These are phyloP conservation scores for Cyprinella venusta DNA, from an alignment of 2,797 vertebrate genomes.

Conservation along the genomic window DNA sequence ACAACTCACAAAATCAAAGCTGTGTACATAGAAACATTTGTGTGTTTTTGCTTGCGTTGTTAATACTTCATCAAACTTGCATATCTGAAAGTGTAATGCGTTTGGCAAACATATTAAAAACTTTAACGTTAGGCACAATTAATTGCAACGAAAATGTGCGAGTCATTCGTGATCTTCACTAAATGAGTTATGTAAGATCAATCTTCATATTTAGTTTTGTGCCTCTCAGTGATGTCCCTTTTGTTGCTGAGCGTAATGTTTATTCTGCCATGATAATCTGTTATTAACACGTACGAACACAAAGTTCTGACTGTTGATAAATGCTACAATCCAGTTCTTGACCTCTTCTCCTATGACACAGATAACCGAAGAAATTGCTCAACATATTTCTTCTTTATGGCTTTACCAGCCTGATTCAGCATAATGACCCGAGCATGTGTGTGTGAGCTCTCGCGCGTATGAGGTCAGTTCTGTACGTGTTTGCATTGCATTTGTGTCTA, in stretches of 20 bases:
- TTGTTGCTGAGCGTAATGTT: neutral
- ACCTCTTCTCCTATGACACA: constrained; percentile 65
- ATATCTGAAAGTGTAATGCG: neutral
- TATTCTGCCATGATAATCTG: neutral
- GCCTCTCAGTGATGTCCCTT: neutral
- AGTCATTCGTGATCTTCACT: neutral
- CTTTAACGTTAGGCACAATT: no score
- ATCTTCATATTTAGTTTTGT: neutral
- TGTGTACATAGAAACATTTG: neutral
- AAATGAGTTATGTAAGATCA: neutral
- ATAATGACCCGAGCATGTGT: constrained; percentile 57
- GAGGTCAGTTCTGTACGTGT: constrained; percentile 8
- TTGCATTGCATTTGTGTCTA: constrained; percentile 29
- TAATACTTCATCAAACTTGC: neutral
- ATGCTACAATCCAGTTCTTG: constrained; percentile 44
- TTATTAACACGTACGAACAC: neutral
- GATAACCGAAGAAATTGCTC: constrained; percentile 56
- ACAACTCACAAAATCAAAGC: neutral
- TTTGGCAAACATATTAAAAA: no score
- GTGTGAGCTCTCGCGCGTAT: constrained; percentile 49
- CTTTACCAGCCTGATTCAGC: constrained; percentile 40
- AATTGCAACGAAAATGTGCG: no score
- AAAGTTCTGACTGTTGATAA: neutral
- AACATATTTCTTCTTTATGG: constrained; percentile 53
- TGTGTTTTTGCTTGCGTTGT: neutral